Conservation (phyloP, 2,113 vertebrate species). For the Montifringilla adamsi region DNA sequence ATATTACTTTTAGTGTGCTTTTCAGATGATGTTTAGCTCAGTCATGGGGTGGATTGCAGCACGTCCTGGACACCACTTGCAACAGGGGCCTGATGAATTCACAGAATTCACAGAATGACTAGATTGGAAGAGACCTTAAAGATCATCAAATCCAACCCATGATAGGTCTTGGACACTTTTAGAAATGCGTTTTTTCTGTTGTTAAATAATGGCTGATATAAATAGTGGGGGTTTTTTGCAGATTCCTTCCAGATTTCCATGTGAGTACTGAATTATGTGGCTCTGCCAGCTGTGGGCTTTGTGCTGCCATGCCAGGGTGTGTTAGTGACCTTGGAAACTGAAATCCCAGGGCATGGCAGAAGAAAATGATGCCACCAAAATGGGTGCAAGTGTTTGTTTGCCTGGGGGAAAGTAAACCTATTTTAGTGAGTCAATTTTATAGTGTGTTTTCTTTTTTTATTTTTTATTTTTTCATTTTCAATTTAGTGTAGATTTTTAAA, state of each 20-base stretch:
- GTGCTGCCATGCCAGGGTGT: not conserved
- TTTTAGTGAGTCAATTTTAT: not conserved
- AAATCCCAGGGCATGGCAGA: not conserved
- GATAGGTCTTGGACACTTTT: not conserved
- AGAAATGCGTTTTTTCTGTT: not conserved
- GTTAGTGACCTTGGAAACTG: not conserved
- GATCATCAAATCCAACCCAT: not conserved
- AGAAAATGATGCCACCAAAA: not conserved
- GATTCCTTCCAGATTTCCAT: slow-evolving; percentile 4
- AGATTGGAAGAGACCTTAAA: not conserved
- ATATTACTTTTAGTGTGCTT: not conserved
- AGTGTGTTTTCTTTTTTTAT: not conserved
- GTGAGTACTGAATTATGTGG: not conserved
- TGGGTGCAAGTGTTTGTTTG: not conserved
- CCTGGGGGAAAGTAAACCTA: not conserved
- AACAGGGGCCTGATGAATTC: not conserved
- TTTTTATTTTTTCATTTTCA: not conserved
- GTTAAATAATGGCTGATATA: not conserved
- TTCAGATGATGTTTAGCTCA: not conserved
- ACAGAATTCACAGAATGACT: not conserved
- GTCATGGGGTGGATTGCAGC: not conserved
- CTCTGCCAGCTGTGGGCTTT: not conserved
- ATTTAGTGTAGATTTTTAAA: not conserved
- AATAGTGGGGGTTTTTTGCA: not conserved
- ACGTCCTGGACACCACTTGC: not conserved